These are phyloP conservation scores for Campoletis sonorensis DNA, from an alignment of 1,140 invertebrate genomes.

Conservation along the genomic window DNA sequence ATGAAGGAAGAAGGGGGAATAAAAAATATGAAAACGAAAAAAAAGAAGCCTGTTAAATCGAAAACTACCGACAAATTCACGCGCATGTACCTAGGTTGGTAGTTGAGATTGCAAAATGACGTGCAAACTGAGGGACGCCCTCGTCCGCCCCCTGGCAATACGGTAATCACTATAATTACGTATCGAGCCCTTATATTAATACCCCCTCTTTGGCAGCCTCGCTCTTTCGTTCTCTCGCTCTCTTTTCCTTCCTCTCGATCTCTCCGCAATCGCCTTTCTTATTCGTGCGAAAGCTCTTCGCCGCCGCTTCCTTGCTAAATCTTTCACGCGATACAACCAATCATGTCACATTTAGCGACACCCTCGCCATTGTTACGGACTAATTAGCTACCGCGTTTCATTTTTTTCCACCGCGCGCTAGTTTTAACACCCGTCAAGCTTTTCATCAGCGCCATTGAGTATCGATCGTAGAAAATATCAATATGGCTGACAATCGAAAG, in stretches of 20 bases:
- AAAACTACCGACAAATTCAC: conserved; percentile 68
- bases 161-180: conserved; percentile 77
- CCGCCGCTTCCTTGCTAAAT: conserved; percentile 50
- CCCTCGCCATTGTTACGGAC: conserved; percentile 3
- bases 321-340: conserved; percentile 59
- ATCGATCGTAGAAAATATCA: too few species aligned
- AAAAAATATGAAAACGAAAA: conserved; percentile 54
- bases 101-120: conserved; percentile 75
- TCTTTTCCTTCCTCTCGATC: conserved; percentile 47
- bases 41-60: conserved; percentile 45
- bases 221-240: conserved; percentile 60
- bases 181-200: conserved; percentile 77
- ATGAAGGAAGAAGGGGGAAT: conserved; percentile 47
- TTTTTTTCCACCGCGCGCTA: neutral
- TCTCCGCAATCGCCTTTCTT: conserved; percentile 47
- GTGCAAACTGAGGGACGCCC: conserved; percentile 76
- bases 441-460: too few species aligned
- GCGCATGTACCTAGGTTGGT: conserved; percentile 67
- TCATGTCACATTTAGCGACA: conserved; percentile 37
- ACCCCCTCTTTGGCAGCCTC: conserved; percentile 70
- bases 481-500: too few species aligned
- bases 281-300: conserved; percentile 58
- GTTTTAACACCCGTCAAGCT: too few species aligned
- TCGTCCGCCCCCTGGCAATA: conserved; percentile 76
- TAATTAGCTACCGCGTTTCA: conserved; percentile 10